A percentile compares a stretch with the other conserved stretches of the same genome.
Conservation (phyloP, 2,797 vertebrate species). For the Mastacembelus armatus region DNA sequence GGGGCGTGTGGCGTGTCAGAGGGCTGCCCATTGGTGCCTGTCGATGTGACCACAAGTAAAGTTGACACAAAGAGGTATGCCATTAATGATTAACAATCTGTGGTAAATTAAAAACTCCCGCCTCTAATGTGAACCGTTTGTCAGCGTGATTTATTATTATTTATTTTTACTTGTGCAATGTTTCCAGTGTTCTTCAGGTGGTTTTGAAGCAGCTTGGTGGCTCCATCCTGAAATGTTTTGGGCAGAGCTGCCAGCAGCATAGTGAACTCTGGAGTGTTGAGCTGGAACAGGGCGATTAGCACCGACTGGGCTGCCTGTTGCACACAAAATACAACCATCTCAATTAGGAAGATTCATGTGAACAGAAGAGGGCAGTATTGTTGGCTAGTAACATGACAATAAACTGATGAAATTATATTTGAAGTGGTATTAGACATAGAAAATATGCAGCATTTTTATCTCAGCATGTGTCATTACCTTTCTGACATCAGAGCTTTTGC, state of each 20-base stretch:
- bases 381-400: background rate
- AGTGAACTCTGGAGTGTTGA: conserved; percentile 98
- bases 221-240: conserved; percentile 97
- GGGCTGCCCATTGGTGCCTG: conserved; percentile 93
- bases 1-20: conserved; percentile 90
- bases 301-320: conserved; percentile 94
- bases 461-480: conserved; percentile 82
- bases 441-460: background rate
- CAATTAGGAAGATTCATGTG: background rate
- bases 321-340: conserved; percentile 17
- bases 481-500: conserved; percentile 97
- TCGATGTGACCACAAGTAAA: background rate
- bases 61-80: background rate
- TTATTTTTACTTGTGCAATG: conserved; percentile 79
- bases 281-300: conserved; percentile 95
- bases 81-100: conserved; percentile 12
- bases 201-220: conserved; percentile 96
- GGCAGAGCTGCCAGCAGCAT: conserved; percentile 96
- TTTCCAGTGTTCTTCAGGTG: conserved; percentile 94
- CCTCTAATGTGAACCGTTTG: background rate
- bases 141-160: no score
- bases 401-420: background rate
- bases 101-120: background rate
- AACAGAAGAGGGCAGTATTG: background rate
- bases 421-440: no score